Evolutionary conservation across 2,888 invertebrate genomes (phyloP), one percentile per base, ranked within the genome.

Genomic region (Agrotis exclamationis): DNA sequence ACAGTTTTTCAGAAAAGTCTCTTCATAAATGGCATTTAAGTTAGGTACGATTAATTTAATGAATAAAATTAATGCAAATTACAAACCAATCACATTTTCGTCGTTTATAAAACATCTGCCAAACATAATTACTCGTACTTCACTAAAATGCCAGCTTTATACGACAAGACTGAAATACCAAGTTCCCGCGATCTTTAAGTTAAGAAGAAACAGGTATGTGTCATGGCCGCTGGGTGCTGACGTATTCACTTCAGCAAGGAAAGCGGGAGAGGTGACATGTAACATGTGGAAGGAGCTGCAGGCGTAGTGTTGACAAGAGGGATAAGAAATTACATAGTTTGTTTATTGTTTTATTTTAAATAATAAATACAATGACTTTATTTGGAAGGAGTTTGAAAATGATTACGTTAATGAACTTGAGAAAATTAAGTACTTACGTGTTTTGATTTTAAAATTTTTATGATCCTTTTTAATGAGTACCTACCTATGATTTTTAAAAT

Each of bases 241-340:
- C 82, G 76, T 73, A 75, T 64, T 79, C 70, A 85, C 80, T 86
- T 90, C 89, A 87, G 69, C 87, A 70, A 76, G 73, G 70, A 65
- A 73, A 62, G 70, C 74, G 80, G 70, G 33, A 33, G 20, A 69
- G 77, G 80, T 88, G 88, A 89, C 87, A 87, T 57, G 70, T 65
- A 81, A 86, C 91, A 90, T 84, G 85, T 89, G 88, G 85, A 67
- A 56, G 65, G 47, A 66, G 71, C 56, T 74, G 80, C 82, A 79
- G 84, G 71, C 84, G 33, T 48, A 63, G 76, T 84, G 84, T 68
- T 82, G 84, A 84, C 75, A 71, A 68, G 24, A 39, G 39, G 1
- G 39, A 53, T 53, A 18, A 53, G 39, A 53, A 50, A 54, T 63
- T 28, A n/a, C n/a, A n/a, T n/a, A 54, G 60, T 69, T 69, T 82